Evolutionary conservation across 2,797 vertebrate genomes (phyloP).

Genomic region (Setipinna tenuifilis): DNA sequence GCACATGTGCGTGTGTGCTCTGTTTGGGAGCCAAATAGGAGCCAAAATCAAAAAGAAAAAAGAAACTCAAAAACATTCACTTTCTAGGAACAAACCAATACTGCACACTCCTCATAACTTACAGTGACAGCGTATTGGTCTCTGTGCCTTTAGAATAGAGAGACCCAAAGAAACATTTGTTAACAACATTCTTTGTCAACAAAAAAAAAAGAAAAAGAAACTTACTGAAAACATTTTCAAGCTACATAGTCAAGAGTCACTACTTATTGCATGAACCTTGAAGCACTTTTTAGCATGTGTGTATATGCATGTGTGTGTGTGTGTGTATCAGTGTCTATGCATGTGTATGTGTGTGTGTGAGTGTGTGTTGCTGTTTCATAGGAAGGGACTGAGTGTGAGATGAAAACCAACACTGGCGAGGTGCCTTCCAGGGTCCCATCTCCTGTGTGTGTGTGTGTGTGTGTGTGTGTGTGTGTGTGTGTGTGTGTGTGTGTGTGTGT

Average conservation of each 20-base stretch:
- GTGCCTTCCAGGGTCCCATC: neutral
- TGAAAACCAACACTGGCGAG: conserved; percentile 12
- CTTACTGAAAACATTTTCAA: neutral
- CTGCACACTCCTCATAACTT: neutral
- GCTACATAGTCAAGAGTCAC: neutral
- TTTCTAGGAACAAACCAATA: neutral
- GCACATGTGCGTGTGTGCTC: neutral
- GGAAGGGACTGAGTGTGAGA: neutral
- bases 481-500: no score
- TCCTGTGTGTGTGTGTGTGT: no score
- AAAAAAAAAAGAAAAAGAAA: neutral
- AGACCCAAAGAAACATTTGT: neutral
- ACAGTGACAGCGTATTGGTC: neutral
- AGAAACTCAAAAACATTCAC: neutral
- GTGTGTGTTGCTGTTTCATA: neutral
- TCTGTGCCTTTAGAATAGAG: neutral
- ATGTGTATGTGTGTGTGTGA: no score
- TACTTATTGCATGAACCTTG: neutral
- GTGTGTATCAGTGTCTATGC: neutral
- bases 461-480: no score
- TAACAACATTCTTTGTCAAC: neutral
- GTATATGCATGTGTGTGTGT: neutral
- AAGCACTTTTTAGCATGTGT: neutral
- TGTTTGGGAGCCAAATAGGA: neutral
- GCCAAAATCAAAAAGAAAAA: neutral